Conservation (phyloP, 1,140 invertebrate genomes). For the Pseudomyrmex sp. region DNA sequence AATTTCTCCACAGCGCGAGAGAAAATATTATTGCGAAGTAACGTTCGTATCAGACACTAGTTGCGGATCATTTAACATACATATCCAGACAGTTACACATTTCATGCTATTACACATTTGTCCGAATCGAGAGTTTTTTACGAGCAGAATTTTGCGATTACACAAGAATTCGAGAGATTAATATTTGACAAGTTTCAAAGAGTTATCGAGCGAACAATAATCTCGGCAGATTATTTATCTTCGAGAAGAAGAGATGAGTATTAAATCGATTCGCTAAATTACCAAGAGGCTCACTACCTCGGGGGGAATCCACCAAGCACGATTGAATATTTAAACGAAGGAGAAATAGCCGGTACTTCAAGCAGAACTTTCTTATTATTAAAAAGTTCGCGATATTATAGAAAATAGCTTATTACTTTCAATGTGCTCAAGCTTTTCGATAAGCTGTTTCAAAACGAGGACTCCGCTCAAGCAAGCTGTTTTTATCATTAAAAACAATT, state of each 20-base stretch:
- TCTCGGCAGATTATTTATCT: slow-evolving; percentile 50
- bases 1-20: not conserved
- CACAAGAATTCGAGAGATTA: slow-evolving; percentile 25
- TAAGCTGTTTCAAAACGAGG: slow-evolving; percentile 38
- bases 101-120: not conserved
- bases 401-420: slow-evolving; percentile 58
- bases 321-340: slow-evolving; percentile 49
- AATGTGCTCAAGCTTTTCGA: not conserved
- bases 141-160: slow-evolving; percentile 11
- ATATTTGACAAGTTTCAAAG: slow-evolving; percentile 41
- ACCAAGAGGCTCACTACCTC: not conserved
- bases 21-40: too few relatives aligned
- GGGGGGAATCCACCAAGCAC: not conserved
- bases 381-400: slow-evolving; percentile 31
- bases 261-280: slow-evolving; percentile 59
- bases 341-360: slow-evolving; percentile 14
- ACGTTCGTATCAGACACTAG: too few relatives aligned
- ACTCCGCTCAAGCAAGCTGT: not conserved
- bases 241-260: slow-evolving; percentile 25
- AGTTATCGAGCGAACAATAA: slow-evolving; percentile 46
- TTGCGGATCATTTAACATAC: too few relatives aligned
- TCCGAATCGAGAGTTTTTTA: not conserved
- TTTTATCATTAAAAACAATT: slow-evolving; percentile 27
- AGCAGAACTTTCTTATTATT: slow-evolving; percentile 46
- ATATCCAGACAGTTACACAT: not conserved